Conservation (phyloP, 2,888 invertebrate genomes). For the Alentia gelatinosa region DNA sequence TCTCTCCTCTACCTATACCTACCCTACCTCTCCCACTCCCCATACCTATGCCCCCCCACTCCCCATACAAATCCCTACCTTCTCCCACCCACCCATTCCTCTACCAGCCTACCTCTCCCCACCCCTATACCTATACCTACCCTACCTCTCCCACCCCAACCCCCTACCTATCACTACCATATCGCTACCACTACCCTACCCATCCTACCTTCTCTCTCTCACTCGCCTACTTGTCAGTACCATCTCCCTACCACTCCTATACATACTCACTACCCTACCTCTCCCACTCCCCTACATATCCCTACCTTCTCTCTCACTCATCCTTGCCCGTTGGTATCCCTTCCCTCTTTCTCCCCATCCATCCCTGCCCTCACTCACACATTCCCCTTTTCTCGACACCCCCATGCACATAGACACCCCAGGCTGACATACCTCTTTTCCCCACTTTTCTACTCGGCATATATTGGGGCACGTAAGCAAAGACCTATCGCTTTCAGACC, state of each 20-base stretch:
- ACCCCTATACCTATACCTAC: not conserved
- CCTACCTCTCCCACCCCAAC: not conserved
- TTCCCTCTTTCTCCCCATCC: too few species aligned
- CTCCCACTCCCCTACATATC: not conserved
- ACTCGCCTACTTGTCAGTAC: too few species aligned
- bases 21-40: not conserved
- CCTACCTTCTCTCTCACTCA: not conserved
- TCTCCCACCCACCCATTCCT: not conserved
- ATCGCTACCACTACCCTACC: not conserved
- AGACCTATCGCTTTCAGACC: too few species aligned
- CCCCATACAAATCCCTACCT: not conserved
- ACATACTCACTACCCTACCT: not conserved
- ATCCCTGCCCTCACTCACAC: too few species aligned
- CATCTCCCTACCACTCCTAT: too few species aligned
- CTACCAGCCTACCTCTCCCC: not conserved
- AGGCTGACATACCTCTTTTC: too few species aligned
- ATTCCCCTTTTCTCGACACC: too few species aligned
- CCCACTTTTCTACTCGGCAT: too few species aligned
- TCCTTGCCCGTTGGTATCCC: too few species aligned
- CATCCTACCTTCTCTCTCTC: not conserved
- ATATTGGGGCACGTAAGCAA: too few species aligned
- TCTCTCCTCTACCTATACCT: not conserved
- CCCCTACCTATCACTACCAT: not conserved
- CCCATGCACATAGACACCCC: too few species aligned
- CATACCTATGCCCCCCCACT: not conserved